A percentile compares a stretch with the other conserved stretches of the same genome.
Evolutionary conservation across 1,140 invertebrate genomes (phyloP).

Genomic region (Danaus plexippus): DNA sequence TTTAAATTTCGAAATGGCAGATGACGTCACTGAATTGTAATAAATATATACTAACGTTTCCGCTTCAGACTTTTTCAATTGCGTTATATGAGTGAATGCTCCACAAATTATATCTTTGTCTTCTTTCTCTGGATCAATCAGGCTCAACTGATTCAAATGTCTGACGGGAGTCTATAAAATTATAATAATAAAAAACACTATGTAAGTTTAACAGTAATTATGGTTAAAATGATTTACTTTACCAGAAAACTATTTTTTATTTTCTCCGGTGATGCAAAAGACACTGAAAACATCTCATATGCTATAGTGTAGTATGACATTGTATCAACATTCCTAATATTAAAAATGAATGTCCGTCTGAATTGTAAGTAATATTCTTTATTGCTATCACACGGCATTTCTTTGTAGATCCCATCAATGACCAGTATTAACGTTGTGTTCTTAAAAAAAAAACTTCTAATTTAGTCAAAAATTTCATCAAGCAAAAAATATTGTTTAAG

Average conservation of each 20-base stretch:
- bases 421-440: constrained; percentile 32
- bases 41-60: constrained; percentile 33
- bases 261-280: constrained; percentile 28
- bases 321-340: constrained; percentile 7
- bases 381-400: constrained; percentile 6
- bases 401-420: constrained; percentile 44
- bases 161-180: constrained; percentile 31
- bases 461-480: too few species aligned
- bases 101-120: constrained; percentile 32
- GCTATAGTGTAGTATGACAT: constrained; percentile 26
- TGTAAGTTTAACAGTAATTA: too few species aligned
- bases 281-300: constrained; percentile 37
- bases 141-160: constrained; percentile 32
- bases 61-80: constrained; percentile 36
- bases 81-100: constrained; percentile 37
- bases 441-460: constrained; percentile 26
- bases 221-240: constrained; percentile 4
- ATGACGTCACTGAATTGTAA: constrained; percentile 2
- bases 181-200: neutral
- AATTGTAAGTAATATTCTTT: constrained; percentile 31
- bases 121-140: constrained; percentile 34
- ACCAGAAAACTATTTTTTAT: constrained; percentile 40
- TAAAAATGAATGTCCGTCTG: constrained; percentile 45
- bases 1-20: neutral
- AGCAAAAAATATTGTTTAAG: too few species aligned